Evolutionary conservation across 1,140 invertebrate genomes (phyloP).

Genomic region (Eueides isabella): DNA sequence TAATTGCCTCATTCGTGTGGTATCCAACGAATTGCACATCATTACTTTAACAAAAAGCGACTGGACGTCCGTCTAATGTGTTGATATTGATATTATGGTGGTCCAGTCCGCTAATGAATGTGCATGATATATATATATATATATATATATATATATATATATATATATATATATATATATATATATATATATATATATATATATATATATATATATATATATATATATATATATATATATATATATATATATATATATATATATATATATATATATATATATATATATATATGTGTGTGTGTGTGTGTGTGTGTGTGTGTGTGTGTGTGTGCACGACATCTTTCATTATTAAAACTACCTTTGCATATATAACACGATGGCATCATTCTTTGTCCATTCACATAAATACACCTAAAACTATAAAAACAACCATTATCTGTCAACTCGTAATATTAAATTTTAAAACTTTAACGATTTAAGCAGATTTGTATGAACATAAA

Average conservation of each 20-base stretch:
- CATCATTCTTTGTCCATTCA: background rate
- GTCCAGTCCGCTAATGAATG: background rate
- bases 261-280: too few relatives aligned
- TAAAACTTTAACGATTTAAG: background rate
- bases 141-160: too few relatives aligned
- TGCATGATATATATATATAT: too few relatives aligned
- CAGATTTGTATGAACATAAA: background rate
- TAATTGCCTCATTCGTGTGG: slow-evolving; percentile 27
- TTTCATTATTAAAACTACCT: background rate
- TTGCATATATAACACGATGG: background rate
- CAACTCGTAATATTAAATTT: background rate
- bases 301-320: too few relatives aligned
- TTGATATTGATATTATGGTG: slow-evolving; percentile 8
- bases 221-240: too few relatives aligned
- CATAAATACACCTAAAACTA: background rate
- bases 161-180: too few relatives aligned
- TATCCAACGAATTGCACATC: slow-evolving; percentile 27
- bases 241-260: too few relatives aligned
- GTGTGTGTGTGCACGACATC: too few relatives aligned
- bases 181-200: too few relatives aligned
- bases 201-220: too few relatives aligned
- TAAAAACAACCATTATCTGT: background rate
- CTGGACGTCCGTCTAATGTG: background rate
- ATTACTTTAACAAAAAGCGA: slow-evolving; percentile 21
- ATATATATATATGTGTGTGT: background rate